Conservation (phyloP, 2,113 vertebrate species). For the Xyrauchen texanus region DNA sequence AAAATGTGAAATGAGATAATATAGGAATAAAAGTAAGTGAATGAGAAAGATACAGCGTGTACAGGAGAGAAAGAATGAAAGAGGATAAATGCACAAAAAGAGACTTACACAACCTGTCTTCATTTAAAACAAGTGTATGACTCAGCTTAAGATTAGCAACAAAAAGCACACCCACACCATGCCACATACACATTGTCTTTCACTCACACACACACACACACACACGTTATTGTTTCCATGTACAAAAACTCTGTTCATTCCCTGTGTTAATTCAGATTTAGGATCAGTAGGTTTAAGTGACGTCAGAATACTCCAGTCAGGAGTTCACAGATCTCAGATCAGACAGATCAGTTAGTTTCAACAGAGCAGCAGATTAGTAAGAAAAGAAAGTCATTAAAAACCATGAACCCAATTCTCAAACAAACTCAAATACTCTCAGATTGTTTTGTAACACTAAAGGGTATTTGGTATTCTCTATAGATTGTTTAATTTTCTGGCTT, state of each 20-base stretch:
- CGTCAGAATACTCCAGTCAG: constrained; percentile 17
- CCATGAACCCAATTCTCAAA: constrained; percentile 23
- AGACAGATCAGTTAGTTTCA: constrained; percentile 24
- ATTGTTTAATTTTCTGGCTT: not conserved
- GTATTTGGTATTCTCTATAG: too few species aligned
- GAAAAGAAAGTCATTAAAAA: constrained; percentile 14
- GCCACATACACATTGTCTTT: constrained; percentile 34
- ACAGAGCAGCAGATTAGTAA: constrained; percentile 19
- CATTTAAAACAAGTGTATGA: constrained; percentile 59
- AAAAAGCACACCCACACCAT: constrained; percentile 21
- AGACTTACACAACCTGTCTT: constrained; percentile 61
- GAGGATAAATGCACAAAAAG: too few species aligned
- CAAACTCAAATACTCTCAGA: constrained; percentile 21
- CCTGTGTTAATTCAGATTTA: constrained; percentile 46
- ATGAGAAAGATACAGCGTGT: constrained; percentile 19
- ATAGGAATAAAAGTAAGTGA: not conserved
- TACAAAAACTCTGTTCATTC: constrained; percentile 64
- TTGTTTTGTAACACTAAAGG: too few species aligned
- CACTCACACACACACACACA: constrained; percentile 10
- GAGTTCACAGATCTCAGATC: constrained; percentile 6
- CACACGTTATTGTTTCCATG: constrained; percentile 61
- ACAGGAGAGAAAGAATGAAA: constrained; percentile 9
- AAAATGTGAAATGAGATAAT: not conserved
- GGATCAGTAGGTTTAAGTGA: constrained; percentile 44
- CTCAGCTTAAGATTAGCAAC: constrained; percentile 67